Percentiles rank a stretch among this genome's conserved stretches.
Conservation (phyloP, 1,140 invertebrate species). For the Adoxophyes honmai region DNA sequence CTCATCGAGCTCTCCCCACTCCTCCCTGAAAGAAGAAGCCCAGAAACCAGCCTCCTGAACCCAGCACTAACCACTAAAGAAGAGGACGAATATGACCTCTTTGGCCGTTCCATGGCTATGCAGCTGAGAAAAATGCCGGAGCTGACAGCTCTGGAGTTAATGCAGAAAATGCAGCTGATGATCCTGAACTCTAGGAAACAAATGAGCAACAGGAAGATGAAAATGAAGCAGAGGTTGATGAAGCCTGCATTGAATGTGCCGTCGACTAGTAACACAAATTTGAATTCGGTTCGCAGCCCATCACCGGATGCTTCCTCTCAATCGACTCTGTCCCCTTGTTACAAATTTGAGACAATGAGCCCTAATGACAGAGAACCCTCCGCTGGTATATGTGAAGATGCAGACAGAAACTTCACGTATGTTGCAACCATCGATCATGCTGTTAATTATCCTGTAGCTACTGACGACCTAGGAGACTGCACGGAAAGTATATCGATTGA, state of each 20-base stretch:
- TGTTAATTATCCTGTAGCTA: not conserved
- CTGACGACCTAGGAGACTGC: too few species aligned
- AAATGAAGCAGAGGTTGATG: not conserved
- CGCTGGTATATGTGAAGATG: not conserved
- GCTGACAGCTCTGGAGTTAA: not conserved
- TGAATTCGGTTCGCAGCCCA: not conserved
- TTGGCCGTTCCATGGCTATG: constrained; percentile 5
- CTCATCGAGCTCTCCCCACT: too few species aligned
- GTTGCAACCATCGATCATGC: not conserved
- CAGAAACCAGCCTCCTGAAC: not conserved
- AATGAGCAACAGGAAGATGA: not conserved
- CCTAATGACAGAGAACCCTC: not conserved
- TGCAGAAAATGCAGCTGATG: constrained; percentile 17
- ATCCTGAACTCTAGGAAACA: not conserved
- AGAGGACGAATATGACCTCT: constrained; percentile 13
- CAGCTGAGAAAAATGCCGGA: constrained; percentile 14
- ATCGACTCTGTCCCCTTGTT: not conserved
- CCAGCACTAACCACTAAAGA: not conserved
- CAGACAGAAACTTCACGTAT: not conserved
- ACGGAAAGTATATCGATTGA: not conserved
- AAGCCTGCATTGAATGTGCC: not conserved
- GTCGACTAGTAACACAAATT: not conserved
- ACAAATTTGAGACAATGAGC: not conserved
- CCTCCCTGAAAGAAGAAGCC: not conserved
- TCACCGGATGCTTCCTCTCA: not conserved